A percentile compares a stretch with the other conserved stretches of the same genome.
Conservation (phyloP, 2,888 invertebrate species). For the Cantharis rustica region DNA sequence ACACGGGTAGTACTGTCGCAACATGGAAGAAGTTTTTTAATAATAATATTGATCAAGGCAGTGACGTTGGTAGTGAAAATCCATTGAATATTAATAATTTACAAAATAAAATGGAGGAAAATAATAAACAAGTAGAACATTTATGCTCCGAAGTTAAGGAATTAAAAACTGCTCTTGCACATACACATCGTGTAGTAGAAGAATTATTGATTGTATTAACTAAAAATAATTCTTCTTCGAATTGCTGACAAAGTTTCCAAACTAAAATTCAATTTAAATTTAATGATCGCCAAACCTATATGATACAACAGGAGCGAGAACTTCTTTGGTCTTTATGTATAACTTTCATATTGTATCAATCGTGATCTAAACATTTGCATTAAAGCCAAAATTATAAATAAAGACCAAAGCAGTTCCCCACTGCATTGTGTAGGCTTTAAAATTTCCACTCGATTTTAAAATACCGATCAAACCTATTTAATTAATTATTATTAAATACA, state of each 20-base stretch:
- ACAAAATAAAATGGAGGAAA: slow-evolving; percentile 70
- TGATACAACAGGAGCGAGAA: no score
- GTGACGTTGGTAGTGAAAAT: slow-evolving; percentile 47
- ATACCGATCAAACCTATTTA: no score
- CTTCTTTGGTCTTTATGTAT: no score
- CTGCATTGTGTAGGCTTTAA: not conserved
- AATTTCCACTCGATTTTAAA: not conserved
- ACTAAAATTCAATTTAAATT: not conserved
- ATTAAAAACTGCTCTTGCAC: slow-evolving; percentile 61
- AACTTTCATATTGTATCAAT: no score
- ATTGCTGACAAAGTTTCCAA: slow-evolving; percentile 9
- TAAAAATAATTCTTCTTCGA: slow-evolving; percentile 30
- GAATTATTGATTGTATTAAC: slow-evolving; percentile 46
- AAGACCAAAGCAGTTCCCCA: no score
- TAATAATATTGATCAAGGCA: slow-evolving; percentile 59
- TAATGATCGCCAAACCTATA: not conserved
- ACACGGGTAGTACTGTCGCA: slow-evolving; percentile 66
- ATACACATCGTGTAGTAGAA: slow-evolving; percentile 55
- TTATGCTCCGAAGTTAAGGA: slow-evolving; percentile 72
- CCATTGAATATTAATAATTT: slow-evolving; percentile 62
- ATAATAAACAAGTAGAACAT: slow-evolving; percentile 68
- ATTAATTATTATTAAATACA: not conserved
- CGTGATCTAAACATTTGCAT: no score
- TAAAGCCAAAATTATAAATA: no score
- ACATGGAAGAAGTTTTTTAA: slow-evolving; percentile 69